Evolutionary conservation across 2,888 invertebrate genomes (phyloP).

Genomic region (Bugula neritina): DNA sequence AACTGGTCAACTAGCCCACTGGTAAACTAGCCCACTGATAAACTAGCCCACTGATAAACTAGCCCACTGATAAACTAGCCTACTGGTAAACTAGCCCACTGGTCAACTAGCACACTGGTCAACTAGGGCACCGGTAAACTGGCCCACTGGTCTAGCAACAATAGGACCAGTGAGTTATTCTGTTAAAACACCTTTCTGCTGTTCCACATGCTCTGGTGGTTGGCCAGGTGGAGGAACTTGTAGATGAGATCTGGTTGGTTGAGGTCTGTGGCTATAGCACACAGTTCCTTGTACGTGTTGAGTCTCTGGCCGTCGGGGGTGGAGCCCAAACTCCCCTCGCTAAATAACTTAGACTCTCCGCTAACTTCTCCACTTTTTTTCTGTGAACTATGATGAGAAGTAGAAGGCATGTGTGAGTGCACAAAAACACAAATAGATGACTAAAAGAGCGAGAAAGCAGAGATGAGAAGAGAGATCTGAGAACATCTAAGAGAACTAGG

Average conservation of each 20-base stretch:
- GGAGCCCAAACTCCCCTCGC: slow-evolving; percentile 78
- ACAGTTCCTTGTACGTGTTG: slow-evolving; percentile 88
- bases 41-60: too few relatives aligned
- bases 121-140: too few relatives aligned
- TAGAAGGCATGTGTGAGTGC: not conserved
- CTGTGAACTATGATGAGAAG: not conserved
- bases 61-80: too few relatives aligned
- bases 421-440: too few relatives aligned
- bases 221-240: slow-evolving; percentile 90
- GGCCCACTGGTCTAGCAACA: too few relatives aligned
- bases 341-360: slow-evolving; percentile 77
- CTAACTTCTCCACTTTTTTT: slow-evolving; percentile 61
- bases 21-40: too few relatives aligned
- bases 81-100: too few relatives aligned
- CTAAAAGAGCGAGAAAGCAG: too few relatives aligned
- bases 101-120: too few relatives aligned
- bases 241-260: slow-evolving; percentile 92
- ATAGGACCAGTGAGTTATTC: not conserved
- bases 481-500: too few relatives aligned
- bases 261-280: slow-evolving; percentile 83
- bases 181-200: slow-evolving; percentile 66
- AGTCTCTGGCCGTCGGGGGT: slow-evolving; percentile 83
- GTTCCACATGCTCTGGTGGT: slow-evolving; percentile 90
- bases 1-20: too few relatives aligned
- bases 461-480: too few relatives aligned